Evolutionary conservation across 2,888 invertebrate genomes (phyloP).

Genomic region (Phyllotreta cruciferae): DNA sequence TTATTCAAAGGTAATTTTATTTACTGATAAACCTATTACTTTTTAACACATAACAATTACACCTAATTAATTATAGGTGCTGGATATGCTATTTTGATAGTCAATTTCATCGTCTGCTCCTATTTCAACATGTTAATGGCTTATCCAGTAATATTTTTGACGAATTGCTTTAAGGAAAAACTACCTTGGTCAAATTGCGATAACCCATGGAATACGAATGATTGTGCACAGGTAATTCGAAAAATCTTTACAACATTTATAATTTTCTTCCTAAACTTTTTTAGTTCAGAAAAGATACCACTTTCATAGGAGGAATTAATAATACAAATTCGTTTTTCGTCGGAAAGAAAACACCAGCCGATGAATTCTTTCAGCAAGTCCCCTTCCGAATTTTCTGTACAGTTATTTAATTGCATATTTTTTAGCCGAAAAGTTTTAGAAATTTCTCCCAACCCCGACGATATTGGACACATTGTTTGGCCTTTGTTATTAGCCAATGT

Average conservation of each 20-base stretch:
- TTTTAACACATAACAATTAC: background rate
- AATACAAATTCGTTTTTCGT: background rate
- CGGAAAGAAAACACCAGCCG: slow-evolving; percentile 72
- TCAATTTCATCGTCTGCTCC: slow-evolving; percentile 80
- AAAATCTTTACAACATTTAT: background rate
- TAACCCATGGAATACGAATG: slow-evolving; percentile 83
- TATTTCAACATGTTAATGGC: slow-evolving; percentile 88
- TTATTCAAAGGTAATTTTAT: slow-evolving; percentile 79
- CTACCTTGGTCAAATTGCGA: slow-evolving; percentile 82
- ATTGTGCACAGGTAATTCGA: slow-evolving; percentile 68
- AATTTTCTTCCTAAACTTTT: background rate
- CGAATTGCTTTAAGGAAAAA: slow-evolving; percentile 69
- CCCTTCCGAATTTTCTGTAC: slow-evolving; percentile 5
- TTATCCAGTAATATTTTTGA: slow-evolving; percentile 83
- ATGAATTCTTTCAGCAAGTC: slow-evolving; percentile 84
- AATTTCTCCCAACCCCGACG: slow-evolving; percentile 75
- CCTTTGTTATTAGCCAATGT: slow-evolving; percentile 77
- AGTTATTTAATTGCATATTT: background rate
- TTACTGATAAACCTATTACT: slow-evolving; percentile 12
- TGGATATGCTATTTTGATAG: slow-evolving; percentile 81
- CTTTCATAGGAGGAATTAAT: background rate
- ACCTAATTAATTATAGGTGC: slow-evolving; percentile 68
- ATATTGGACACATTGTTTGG: slow-evolving; percentile 82
- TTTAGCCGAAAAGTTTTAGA: slow-evolving; percentile 79
- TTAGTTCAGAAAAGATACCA: background rate